phyloP scores from a whole-genome alignment of 2,888 invertebrate species.

The Antheraea assamensis region DNA sequence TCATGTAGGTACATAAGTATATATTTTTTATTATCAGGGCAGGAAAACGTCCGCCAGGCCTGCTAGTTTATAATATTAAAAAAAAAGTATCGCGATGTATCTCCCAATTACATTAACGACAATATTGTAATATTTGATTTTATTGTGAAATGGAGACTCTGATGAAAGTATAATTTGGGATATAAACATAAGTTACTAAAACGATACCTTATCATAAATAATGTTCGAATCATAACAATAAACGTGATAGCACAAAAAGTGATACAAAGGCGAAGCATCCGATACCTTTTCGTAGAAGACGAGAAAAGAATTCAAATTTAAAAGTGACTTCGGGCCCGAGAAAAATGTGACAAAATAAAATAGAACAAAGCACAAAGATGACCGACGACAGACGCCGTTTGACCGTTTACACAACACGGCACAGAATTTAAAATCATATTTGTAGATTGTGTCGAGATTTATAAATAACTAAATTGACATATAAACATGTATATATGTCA shows the following conservation, averaged over 20 bases:
- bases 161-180: constrained; percentile 26
- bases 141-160: constrained; percentile 15
- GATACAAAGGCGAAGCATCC: constrained; percentile 80
- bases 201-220: constrained; percentile 69
- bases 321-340: constrained; percentile 63
- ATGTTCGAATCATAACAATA: constrained; percentile 66
- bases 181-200: constrained; percentile 22
- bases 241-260: constrained; percentile 75
- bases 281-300: constrained; percentile 80
- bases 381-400: constrained; percentile 49
- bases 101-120: not conserved
- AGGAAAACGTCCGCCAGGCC: no score
- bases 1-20: no score
- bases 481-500: not conserved
- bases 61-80: not conserved
- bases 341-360: constrained; percentile 70
- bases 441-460: constrained; percentile 19
- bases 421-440: constrained; percentile 14
- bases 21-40: no score
- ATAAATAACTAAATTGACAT: not conserved
- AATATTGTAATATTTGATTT: not conserved
- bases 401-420: constrained; percentile 28
- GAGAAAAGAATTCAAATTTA: constrained; percentile 78
- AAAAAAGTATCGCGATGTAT: not conserved
- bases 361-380: constrained; percentile 59